phyloP scores from a whole-genome alignment of 2,888 invertebrate genomes.

The Globia sparganii region DNA sequence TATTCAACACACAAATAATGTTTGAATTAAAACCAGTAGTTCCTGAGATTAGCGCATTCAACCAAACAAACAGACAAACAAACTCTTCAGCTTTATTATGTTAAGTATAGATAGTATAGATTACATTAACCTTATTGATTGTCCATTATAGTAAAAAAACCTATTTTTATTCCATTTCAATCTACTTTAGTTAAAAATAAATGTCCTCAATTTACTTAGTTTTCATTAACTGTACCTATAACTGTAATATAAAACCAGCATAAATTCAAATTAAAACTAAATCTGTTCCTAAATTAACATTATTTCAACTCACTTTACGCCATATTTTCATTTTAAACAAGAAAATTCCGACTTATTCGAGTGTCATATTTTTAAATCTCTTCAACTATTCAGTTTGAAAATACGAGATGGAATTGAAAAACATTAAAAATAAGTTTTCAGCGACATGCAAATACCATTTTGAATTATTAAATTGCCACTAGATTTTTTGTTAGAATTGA shows the following conservation, averaged over 20 bases:
- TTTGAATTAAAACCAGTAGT: too few species aligned
- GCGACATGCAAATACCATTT: conserved; percentile 44
- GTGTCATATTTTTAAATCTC: conserved; percentile 25
- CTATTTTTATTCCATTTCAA: not conserved
- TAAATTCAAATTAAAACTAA: not conserved
- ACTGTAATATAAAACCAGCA: not conserved
- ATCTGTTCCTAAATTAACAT: conserved; percentile 39
- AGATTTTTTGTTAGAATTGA: conserved; percentile 3
- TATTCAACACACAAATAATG: too few species aligned
- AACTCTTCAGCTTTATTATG: too few species aligned
- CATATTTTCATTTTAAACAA: conserved; percentile 42
- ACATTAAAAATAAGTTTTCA: conserved; percentile 30
- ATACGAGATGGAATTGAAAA: conserved; percentile 33
- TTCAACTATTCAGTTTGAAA: conserved; percentile 34
- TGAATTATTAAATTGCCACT: conserved; percentile 36
- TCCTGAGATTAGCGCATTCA: too few species aligned
- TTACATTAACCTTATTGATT: too few species aligned
- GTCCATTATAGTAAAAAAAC: not conserved
- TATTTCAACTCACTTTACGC: conserved; percentile 42
- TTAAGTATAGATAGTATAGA: too few species aligned
- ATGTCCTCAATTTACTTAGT: not conserved
- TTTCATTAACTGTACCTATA: not conserved
- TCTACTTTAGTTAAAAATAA: not conserved
- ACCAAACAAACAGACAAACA: too few species aligned
- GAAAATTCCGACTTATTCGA: conserved; percentile 5